These are phyloP conservation scores for Vulpes lagopus DNA, from an alignment of 2,113 vertebrate genomes.

Conservation along the genomic window DNA sequence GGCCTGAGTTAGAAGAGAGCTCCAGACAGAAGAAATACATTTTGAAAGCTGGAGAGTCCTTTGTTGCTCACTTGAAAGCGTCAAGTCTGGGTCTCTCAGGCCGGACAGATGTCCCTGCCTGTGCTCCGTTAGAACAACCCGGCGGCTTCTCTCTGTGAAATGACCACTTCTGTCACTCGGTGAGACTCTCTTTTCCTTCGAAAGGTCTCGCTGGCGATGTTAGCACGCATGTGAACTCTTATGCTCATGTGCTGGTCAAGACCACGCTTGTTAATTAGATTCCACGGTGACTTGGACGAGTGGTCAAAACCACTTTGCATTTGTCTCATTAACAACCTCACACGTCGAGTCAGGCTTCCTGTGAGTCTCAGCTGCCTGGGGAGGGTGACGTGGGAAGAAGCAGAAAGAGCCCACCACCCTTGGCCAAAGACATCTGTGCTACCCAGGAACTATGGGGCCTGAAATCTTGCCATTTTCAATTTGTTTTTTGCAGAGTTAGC, in stretches of 20 bases:
- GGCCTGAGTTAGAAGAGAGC: neutral
- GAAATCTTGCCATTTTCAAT: neutral
- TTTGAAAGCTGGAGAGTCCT: neutral
- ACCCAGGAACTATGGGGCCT: neutral
- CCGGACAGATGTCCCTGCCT: neutral
- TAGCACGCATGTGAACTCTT: neutral
- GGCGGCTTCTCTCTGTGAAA: neutral
- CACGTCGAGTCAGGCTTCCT: neutral
- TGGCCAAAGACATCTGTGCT: neutral
- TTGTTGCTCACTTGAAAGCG: constrained; percentile 32
- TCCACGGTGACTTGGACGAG: neutral
- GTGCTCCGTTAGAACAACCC: neutral
- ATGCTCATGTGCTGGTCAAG: neutral
- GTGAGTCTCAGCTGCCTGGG: neutral
- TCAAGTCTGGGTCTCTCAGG: neutral
- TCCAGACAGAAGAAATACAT: neutral
- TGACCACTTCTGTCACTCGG: neutral
- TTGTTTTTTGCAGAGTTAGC: neutral
- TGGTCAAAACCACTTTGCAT: constrained; percentile 30
- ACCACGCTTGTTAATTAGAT: constrained; percentile 45
- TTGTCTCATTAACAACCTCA: constrained; percentile 62
- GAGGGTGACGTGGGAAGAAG: neutral
- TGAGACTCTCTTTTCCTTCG: neutral
- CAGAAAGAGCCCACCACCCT: neutral
- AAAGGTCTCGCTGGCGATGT: constrained; percentile 11